These are phyloP conservation scores for Drosophila malerkotliana DNA, from an alignment of 1,140 invertebrate genomes.

Conservation along the genomic window DNA sequence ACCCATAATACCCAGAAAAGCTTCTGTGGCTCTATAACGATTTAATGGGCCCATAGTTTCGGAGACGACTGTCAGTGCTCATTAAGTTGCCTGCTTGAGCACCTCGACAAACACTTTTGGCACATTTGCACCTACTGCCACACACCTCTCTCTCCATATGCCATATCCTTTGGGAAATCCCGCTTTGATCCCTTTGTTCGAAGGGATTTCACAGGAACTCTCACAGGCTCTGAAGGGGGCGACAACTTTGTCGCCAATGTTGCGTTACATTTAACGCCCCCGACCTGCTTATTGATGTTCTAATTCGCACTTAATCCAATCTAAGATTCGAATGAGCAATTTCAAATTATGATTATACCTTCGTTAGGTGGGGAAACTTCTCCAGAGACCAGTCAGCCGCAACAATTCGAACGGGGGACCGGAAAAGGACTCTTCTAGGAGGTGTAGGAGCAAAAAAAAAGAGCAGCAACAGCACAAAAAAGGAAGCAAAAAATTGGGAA, in stretches of 20 bases:
- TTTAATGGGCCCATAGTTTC: slow-evolving; percentile 49
- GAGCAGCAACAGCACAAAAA: slow-evolving; percentile 41
- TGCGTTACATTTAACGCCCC: slow-evolving; percentile 65
- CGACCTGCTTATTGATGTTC: slow-evolving; percentile 73
- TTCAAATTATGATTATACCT: slow-evolving; percentile 82
- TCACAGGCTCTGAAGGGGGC: not conserved
- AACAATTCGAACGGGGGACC: slow-evolving; percentile 44
- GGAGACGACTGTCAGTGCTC: slow-evolving; percentile 58
- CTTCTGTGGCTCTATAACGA: slow-evolving; percentile 28
- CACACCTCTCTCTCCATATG: not conserved
- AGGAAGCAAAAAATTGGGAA: slow-evolving; percentile 40
- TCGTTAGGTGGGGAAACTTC: slow-evolving; percentile 51
- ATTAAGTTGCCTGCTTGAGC: slow-evolving; percentile 72
- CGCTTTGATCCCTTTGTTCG: slow-evolving; percentile 72
- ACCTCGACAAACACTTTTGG: slow-evolving; percentile 66
- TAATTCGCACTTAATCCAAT: slow-evolving; percentile 82
- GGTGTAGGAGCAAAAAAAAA: slow-evolving; percentile 45
- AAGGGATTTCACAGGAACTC: not conserved
- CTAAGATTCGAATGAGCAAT: slow-evolving; percentile 82
- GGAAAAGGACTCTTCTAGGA: slow-evolving; percentile 43
- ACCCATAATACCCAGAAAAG: slow-evolving; percentile 23
- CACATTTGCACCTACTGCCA: slow-evolving; percentile 70
- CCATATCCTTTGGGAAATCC: slow-evolving; percentile 56
- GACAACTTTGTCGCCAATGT: slow-evolving; percentile 66
- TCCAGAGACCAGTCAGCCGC: slow-evolving; percentile 71